Percentiles rank a stretch among this genome's conserved stretches.
These are phyloP conservation scores for Drosophila bipectinata DNA, from an alignment of 1,140 invertebrate genomes.

Conservation along the genomic window DNA sequence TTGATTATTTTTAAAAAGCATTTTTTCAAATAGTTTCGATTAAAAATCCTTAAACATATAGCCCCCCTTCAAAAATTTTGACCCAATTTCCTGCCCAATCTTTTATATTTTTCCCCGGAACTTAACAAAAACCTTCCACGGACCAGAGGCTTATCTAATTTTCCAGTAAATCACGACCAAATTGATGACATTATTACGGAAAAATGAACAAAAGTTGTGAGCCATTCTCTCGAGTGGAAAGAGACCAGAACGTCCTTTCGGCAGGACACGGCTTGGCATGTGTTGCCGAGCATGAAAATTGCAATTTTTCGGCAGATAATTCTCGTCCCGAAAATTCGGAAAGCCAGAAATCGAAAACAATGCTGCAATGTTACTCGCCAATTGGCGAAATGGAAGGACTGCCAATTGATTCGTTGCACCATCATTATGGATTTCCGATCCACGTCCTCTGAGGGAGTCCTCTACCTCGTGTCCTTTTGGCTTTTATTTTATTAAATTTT, in stretches of 20 bases:
- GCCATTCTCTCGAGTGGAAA: conserved; percentile 12
- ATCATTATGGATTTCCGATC: conserved; percentile 29
- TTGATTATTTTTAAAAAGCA: too few species aligned
- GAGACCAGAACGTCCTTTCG: conserved; percentile 33
- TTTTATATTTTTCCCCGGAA: not conserved
- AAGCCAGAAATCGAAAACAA: conserved; percentile 35
- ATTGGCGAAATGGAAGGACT: conserved; percentile 32
- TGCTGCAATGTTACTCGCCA: conserved; percentile 46
- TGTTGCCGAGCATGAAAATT: conserved; percentile 65
- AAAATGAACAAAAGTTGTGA: conserved; percentile 45
- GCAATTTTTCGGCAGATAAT: conserved; percentile 73
- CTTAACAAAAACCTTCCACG: not conserved
- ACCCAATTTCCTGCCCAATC: too few species aligned
- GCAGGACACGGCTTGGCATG: conserved; percentile 34
- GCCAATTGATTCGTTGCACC: conserved; percentile 75
- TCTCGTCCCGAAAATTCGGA: conserved; percentile 21
- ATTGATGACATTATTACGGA: conserved; percentile 69
- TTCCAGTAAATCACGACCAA: conserved; percentile 32
- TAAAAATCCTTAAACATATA: too few species aligned
- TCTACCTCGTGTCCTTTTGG: not conserved
- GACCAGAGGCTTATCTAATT: conserved; percentile 6
- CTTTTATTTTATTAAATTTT: conserved; percentile 3
- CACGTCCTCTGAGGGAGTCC: not conserved
- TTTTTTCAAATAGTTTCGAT: too few species aligned
- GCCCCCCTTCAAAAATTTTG: too few species aligned